phyloP scores from a whole-genome alignment of 2,797 vertebrate genomes.

The Pitangus sulphuratus region DNA sequence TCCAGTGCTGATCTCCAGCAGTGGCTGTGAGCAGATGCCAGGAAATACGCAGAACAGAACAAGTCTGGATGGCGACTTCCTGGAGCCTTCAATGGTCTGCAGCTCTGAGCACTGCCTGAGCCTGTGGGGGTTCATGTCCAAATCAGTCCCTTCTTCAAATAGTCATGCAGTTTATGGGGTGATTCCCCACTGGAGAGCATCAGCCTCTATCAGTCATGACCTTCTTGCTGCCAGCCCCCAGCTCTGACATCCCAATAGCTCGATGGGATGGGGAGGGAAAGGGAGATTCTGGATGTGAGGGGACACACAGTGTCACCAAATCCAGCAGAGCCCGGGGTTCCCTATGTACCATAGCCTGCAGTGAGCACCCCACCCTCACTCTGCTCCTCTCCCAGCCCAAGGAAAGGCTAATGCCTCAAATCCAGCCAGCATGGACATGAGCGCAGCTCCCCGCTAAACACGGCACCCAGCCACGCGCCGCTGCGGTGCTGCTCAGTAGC shows the following conservation, averaged over 20 bases:
- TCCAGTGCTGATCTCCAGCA: rapidly evolving
- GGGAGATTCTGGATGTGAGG: not conserved
- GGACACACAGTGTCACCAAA: not conserved
- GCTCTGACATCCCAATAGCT: not conserved
- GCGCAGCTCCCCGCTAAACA: not conserved
- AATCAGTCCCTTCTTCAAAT: not conserved
- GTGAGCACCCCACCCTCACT: rapidly evolving
- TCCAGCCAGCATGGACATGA: not conserved
- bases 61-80: not conserved
- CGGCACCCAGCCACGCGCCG: rapidly evolving
- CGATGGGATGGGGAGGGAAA: not conserved
- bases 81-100: not conserved
- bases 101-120: not conserved
- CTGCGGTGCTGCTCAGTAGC: not conserved
- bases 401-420: not conserved
- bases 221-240: not conserved
- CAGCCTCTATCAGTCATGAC: not conserved
- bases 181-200: not conserved
- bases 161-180: not conserved
- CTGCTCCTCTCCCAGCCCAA: not conserved
- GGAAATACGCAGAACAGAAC: not conserved
- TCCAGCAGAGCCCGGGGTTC: not conserved
- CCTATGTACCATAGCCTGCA: not conserved
- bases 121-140: not conserved
- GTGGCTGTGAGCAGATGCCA: not conserved